Evolutionary conservation across 2,113 vertebrate genomes (phyloP).

Genomic region (Sorex fumeus): DNA sequence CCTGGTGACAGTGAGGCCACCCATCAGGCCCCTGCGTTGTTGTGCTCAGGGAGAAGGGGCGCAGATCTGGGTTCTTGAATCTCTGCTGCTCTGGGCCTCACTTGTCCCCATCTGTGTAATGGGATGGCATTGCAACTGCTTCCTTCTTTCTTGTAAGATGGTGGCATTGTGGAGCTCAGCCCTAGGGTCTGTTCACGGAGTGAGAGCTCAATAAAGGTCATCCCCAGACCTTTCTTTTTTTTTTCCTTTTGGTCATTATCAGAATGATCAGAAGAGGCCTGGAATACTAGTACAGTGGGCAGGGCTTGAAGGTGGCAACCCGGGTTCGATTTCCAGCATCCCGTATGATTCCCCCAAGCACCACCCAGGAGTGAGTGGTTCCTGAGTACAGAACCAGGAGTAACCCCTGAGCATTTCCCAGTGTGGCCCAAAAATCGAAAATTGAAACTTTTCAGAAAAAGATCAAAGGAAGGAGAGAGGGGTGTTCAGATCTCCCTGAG

Average conservation of each 20-base stretch:
- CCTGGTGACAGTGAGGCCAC: too few species aligned
- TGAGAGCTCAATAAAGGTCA: neutral
- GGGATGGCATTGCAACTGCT: neutral
- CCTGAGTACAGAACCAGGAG: too few species aligned
- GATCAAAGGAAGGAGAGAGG: neutral
- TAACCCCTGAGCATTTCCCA: too few species aligned
- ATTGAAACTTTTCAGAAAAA: too few species aligned
- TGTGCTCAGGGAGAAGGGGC: neutral
- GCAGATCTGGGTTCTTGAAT: neutral
- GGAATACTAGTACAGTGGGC: too few species aligned
- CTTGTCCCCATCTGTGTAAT: neutral
- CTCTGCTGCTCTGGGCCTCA: neutral
- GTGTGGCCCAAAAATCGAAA: too few species aligned
- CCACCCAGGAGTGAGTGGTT: too few species aligned
- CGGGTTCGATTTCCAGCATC: too few species aligned
- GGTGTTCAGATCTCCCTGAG: neutral
- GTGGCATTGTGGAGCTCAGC: neutral
- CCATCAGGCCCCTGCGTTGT: neutral
- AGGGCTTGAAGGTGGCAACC: too few species aligned
- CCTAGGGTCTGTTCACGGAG: neutral
- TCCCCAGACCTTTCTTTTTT: neutral
- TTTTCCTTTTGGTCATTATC: neutral
- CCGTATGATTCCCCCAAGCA: too few species aligned
- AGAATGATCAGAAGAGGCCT: too few species aligned
- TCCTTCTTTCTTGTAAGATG: rapidly evolving